Base-by-base conservation (phyloP, 2,888 invertebrate genomes). In the Andrena minutula region DNA sequence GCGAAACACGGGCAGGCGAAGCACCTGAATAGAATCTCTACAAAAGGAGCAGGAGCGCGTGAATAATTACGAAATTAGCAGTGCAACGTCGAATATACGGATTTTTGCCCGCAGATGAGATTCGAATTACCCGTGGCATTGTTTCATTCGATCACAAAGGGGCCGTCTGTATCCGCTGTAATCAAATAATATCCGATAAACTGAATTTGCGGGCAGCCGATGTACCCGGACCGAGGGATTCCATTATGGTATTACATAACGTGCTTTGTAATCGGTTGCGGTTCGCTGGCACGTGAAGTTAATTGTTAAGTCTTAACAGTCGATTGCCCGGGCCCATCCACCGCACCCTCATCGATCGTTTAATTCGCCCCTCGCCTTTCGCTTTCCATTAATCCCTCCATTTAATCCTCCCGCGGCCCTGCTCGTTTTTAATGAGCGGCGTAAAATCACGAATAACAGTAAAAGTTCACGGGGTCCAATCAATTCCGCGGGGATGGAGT, bases 161-260 rank as follows among this genome's bases (percentile, higher is more conserved):
- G 16, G 5, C 28, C 16, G 53, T 28, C 70, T 63, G 47, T 79
- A 69, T 65, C 74, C 20, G 61, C 10, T 61, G 74, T 71, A 74
- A 82, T 82, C 75, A 65, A 82, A 82, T 82, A 79, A 75, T 75
- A 71, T 79, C 75, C 72, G 75, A 61, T 72, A 82, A 80, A 80
- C 80, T 69, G 75, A 75, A 74, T 82, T 82, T 79, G 74, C 74
- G 68, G 81, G 26, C 49, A 28, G 65, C 66, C 30, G 65, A 65
- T 35, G 51, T 70, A 32, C 28, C 20, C 71, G 41, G 56, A 64
- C 61, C 26, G 20, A 79, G 79, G 68, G 79, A 82, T 79, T 58
- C 75, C 56, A 79, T 79, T 82, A 75, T 30, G 26, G 41, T 32
- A 58, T 73, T 81, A 74, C 71, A 63, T 68, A 68, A 64, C 70